A percentile compares a stretch with the other conserved stretches of the same genome.
These are phyloP conservation scores for Cactoblastis cactorum DNA, from an alignment of 2,888 invertebrate genomes.

Conservation along the genomic window DNA sequence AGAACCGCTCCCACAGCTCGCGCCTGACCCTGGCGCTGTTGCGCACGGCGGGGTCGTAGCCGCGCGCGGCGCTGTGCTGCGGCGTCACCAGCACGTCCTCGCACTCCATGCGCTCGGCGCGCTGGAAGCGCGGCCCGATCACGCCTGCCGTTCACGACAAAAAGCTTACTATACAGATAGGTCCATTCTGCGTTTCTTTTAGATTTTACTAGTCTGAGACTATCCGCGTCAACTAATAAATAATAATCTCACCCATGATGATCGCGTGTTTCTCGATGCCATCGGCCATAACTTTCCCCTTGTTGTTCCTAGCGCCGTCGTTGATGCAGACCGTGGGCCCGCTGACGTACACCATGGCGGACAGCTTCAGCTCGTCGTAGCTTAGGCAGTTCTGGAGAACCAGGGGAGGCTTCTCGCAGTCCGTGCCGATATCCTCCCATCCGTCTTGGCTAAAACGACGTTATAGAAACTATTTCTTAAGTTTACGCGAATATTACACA, in stretches of 20 bases:
- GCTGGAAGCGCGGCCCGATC: slow-evolving; percentile 64
- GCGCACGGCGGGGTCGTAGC: slow-evolving; percentile 37
- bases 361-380: slow-evolving; percentile 76
- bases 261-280: slow-evolving; percentile 40
- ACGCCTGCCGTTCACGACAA: slow-evolving; percentile 36
- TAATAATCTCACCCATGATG: slow-evolving; percentile 29
- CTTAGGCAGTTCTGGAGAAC: slow-evolving; percentile 63
- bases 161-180: too few species aligned
- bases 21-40: slow-evolving; percentile 37
- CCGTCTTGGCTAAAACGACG: slow-evolving; percentile 41
- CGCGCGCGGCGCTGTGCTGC: slow-evolving; percentile 52
- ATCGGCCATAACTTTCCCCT: slow-evolving; percentile 47
- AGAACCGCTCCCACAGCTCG: slow-evolving; percentile 49
- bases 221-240: too few species aligned
- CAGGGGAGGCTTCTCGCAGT: slow-evolving; percentile 54
- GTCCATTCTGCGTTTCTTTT: too few species aligned
- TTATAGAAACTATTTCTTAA: not conserved
- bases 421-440: slow-evolving; percentile 71
- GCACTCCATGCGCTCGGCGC: slow-evolving; percentile 71
- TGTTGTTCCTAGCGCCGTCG: slow-evolving; percentile 61
- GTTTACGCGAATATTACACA: too few species aligned
- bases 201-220: not conserved
- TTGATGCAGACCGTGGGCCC: slow-evolving; percentile 71
- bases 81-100: slow-evolving; percentile 70
- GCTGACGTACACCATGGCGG: slow-evolving; percentile 65